A percentile compares a stretch with the other conserved stretches of the same genome.
Evolutionary conservation across 2,888 invertebrate genomes (phyloP).

Genomic region (Brachyptera risi): DNA sequence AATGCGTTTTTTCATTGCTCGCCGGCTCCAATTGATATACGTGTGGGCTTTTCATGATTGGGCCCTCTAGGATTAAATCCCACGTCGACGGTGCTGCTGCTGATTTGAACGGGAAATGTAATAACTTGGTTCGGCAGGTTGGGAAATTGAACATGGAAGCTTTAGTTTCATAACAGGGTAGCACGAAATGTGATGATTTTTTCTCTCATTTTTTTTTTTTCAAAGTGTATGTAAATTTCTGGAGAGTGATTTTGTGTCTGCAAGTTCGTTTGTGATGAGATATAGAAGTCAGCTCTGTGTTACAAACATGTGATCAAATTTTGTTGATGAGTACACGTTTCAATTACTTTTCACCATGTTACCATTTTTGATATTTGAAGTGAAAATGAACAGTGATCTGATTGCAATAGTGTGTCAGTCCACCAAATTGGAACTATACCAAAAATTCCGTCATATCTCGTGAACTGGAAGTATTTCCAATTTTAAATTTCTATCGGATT

Average conservation of each 20-base stretch:
- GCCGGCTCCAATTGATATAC: not conserved
- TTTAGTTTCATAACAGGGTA: not conserved
- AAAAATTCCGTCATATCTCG: no score
- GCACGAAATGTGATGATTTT: no score
- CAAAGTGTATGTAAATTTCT: no score
- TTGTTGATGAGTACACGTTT: not conserved
- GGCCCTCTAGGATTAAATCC: not conserved
- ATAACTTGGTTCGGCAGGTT: not conserved
- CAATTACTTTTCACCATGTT: not conserved
- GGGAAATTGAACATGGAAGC: conserved; percentile 12
- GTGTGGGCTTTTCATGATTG: conserved; percentile 3
- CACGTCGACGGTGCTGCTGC: not conserved
- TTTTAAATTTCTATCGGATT: no score
- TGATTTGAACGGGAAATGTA: conserved; percentile 13
- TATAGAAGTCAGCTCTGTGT: not conserved
- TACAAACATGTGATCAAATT: not conserved
- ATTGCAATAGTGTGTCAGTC: no score
- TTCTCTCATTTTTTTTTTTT: no score
- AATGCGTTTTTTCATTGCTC: conserved; percentile 7
- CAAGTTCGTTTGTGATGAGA: not conserved
- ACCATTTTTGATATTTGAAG: no score
- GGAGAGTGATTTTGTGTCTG: not conserved
- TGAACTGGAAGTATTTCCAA: no score
- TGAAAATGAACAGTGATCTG: no score
- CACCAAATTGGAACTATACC: no score